These are phyloP conservation scores for Lycocorax pyrrhopterus DNA, from an alignment of 2,113 vertebrate species.

Conservation along the genomic window DNA sequence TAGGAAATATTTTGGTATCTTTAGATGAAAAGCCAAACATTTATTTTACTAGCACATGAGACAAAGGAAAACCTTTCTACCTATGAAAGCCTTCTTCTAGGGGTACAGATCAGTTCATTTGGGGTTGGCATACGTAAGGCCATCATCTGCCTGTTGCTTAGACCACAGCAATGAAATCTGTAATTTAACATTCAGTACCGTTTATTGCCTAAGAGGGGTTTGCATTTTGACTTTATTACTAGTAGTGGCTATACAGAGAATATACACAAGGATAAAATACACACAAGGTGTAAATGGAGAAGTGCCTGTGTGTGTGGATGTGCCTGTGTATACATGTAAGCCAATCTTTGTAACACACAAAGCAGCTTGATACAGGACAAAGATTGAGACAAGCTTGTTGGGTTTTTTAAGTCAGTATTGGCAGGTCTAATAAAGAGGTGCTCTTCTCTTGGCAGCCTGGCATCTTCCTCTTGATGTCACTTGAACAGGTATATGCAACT, in stretches of 20 bases:
- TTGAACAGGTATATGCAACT: background rate
- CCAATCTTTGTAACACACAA: background rate
- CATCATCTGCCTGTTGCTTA: background rate
- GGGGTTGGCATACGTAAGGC: background rate
- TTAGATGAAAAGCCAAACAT: background rate
- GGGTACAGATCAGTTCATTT: background rate
- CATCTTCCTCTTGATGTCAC: background rate
- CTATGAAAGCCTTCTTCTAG: background rate
- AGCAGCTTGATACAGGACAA: background rate
- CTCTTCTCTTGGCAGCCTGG: background rate
- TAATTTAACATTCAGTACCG: background rate
- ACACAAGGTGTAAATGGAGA: background rate
- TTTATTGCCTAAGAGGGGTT: background rate
- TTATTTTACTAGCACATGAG: background rate
- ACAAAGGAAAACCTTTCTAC: background rate
- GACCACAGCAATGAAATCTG: background rate
- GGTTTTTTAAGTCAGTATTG: background rate
- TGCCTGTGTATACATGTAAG: background rate
- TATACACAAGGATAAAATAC: background rate
- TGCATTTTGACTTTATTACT: background rate
- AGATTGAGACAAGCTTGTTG: background rate
- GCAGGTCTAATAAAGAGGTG: background rate
- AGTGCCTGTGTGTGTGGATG: background rate
- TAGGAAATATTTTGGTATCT: background rate
- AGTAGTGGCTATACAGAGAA: background rate